A percentile compares a stretch with the other conserved stretches of the same genome.
phyloP scores from a whole-genome alignment of 2,113 vertebrate genomes.

The Todiramphus chloris region DNA sequence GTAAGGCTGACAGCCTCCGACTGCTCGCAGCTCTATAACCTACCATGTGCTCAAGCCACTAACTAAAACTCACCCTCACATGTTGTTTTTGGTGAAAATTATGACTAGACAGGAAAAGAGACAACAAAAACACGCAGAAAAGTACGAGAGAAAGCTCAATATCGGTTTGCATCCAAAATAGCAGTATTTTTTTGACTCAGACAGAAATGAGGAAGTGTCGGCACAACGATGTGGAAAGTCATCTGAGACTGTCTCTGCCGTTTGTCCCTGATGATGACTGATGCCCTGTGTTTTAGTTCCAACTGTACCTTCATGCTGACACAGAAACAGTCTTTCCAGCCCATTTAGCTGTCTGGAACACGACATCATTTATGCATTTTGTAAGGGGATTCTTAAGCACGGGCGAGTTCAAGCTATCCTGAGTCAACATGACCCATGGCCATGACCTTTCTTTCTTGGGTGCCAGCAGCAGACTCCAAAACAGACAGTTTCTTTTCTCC shows the following conservation, averaged over 20 bases:
- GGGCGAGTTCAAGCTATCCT: not conserved
- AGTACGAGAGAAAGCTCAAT: not conserved
- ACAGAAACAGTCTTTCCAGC: not conserved
- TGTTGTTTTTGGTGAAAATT: constrained; percentile 62
- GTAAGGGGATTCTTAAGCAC: not conserved
- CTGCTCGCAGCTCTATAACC: constrained; percentile 27
- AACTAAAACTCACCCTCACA: constrained; percentile 24
- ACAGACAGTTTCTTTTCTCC: not conserved
- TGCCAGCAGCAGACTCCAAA: not conserved
- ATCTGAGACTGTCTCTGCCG: not conserved
- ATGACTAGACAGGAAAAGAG: constrained; percentile 61
- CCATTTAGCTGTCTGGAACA: not conserved
- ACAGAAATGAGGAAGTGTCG: constrained; percentile 29
- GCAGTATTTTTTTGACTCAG: constrained; percentile 21
- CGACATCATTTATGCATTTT: not conserved
- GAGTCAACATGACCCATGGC: not conserved
- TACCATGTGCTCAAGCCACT: constrained; percentile 32
- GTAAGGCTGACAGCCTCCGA: constrained; percentile 47
- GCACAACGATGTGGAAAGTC: constrained; percentile 28
- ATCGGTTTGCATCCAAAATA: constrained; percentile 34
- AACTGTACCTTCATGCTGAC: not conserved
- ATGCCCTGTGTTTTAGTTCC: not conserved
- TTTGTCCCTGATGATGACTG: not conserved
- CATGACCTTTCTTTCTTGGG: not conserved
- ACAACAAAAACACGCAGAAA: constrained; percentile 47